Base-by-base conservation (phyloP, 2,888 invertebrate species). In the Herminia tarsipennalis region DNA sequence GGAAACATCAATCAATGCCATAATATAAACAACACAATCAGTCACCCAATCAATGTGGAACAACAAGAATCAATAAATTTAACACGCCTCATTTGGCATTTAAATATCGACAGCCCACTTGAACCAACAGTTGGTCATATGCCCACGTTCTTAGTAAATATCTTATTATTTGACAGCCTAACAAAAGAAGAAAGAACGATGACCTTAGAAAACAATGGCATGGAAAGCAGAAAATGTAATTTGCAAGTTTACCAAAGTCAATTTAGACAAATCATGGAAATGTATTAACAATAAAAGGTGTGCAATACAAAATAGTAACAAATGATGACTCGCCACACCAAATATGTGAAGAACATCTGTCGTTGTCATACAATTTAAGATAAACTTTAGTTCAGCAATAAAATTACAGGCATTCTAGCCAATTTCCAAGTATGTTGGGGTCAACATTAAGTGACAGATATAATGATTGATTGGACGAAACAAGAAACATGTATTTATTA, bases 1-100 rank as follows among this genome's bases (percentile, higher is more conserved):
- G 54, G 48, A 57, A 54, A 54, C 55, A 52, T 61, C 46, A 61
- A 57, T 63, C 66, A 48, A 14, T 9, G 37, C 52, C 17, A 52
- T 30, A 50, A 42, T 20, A 41, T 34, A 34, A 34, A 41, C 41
- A 34, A 37, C 17, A 33, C 13, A 27, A 39, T 30, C 29, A 28
- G 44, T 44, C 38, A 43, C 30, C n/a, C 27, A 25, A 30, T 27
- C 36, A 39, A 32, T 37, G 28, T 36, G 25, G 39, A 32, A 58
- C 18, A 46, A 39, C 38, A 42, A 48, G 36, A 49, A 50, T 46
- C 56, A 48, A 63, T 66, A 63, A 63, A 34, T 44, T 48, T 36
- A 46, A 47, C 46, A 25, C 34, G 38, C 37, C 42, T 54, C 32
- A 62, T 56, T 53, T 51, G 42, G 42, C 27, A 35, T 54, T 55